These are phyloP conservation scores for Gallirallus australis DNA, from an alignment of 2,797 vertebrate species.

Conservation along the genomic window DNA sequence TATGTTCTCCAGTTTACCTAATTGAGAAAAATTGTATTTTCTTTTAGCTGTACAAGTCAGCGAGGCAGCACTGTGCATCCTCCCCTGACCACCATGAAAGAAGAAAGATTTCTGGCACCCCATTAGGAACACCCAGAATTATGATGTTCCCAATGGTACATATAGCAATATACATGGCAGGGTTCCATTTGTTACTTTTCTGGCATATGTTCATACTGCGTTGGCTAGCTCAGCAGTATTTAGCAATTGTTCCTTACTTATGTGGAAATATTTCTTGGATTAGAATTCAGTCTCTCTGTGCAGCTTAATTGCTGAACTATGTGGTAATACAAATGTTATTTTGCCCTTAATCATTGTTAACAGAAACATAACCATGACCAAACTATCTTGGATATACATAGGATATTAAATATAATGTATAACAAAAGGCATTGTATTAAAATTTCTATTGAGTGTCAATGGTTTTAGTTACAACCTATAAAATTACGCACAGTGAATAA, in stretches of 20 bases:
- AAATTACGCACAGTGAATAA: constrained; percentile 19
- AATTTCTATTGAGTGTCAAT: constrained; percentile 24
- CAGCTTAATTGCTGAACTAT: constrained; percentile 22
- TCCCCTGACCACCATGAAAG: constrained; percentile 25
- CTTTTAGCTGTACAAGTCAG: neutral
- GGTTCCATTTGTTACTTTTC: constrained; percentile 7
- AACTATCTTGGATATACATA: neutral
- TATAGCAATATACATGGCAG: neutral
- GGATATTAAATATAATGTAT: neutral
- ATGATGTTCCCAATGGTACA: neutral
- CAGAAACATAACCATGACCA: constrained; percentile 4
- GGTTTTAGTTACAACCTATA: constrained; percentile 32
- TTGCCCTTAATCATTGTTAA: constrained; percentile 11
- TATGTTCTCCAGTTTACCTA: neutral
- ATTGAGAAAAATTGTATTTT: neutral
- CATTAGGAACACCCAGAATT: constrained; percentile 35
- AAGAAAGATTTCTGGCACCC: constrained; percentile 17
- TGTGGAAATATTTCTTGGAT: constrained; percentile 47
- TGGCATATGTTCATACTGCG: neutral
- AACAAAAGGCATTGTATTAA: constrained; percentile 22
- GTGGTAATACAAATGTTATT: constrained; percentile 19
- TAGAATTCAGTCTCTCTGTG: neutral
- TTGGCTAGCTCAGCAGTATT: constrained; percentile 26
- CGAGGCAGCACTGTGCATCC: neutral
- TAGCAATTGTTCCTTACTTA: constrained; percentile 41